Evolutionary conservation across 2,888 invertebrate genomes (phyloP).

Genomic region (Masnerella sp.): DNA sequence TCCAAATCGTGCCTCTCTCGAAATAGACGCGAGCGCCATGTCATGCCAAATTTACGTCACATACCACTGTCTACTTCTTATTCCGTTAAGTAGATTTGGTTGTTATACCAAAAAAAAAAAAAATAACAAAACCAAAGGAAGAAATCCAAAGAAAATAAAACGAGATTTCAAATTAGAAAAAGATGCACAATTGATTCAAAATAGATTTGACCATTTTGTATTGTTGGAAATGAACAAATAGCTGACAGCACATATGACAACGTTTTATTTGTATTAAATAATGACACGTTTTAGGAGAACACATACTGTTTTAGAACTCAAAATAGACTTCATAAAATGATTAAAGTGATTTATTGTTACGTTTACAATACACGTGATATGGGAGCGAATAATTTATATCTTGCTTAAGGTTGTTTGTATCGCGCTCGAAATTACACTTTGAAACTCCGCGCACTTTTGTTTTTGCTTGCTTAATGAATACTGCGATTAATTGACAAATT

Average conservation of each 20-base stretch:
- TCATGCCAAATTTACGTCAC: constrained; percentile 52
- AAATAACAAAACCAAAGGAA: too few species aligned
- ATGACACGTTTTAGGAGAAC: not conserved
- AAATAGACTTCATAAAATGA: constrained; percentile 5
- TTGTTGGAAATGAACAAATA: too few species aligned
- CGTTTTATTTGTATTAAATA: too few species aligned
- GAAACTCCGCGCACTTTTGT: too few species aligned
- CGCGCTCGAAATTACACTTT: not conserved
- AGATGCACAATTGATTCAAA: too few species aligned
- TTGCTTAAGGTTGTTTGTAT: not conserved
- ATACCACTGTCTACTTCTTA: constrained; percentile 16
- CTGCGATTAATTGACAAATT: too few species aligned
- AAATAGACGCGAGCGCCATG: constrained; percentile 49
- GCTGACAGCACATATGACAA: too few species aligned
- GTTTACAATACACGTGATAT: constrained; percentile 3
- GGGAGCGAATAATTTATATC: constrained; percentile 12
- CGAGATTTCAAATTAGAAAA: not conserved
- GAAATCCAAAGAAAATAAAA: too few species aligned
- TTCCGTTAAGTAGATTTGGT: constrained; percentile 29
- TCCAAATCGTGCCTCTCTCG: constrained; percentile 45
- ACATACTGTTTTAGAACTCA: constrained; percentile 1
- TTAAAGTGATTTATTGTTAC: constrained; percentile 5
- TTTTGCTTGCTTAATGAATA: too few species aligned
- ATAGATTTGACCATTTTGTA: too few species aligned
- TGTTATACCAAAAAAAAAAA: too few species aligned